A percentile compares a stretch with the other conserved stretches of the same genome.
These are phyloP conservation scores for Haplochromis vanheusdeni DNA, from an alignment of 2,113 vertebrate genomes.

Conservation along the genomic window DNA sequence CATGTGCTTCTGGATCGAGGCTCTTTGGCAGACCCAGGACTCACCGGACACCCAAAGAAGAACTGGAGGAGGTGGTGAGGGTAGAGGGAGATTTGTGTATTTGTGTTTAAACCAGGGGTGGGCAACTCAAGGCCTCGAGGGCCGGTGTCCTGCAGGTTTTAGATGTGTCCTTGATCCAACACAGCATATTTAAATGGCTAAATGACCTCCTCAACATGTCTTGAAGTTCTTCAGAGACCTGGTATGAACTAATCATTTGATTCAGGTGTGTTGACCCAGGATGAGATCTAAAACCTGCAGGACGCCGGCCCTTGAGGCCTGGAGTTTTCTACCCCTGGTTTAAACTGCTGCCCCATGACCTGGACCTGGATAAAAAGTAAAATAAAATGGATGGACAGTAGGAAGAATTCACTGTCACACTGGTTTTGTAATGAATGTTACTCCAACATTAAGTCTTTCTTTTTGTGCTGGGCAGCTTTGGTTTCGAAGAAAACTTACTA, in stretches of 20 bases:
- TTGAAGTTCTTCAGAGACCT: neutral
- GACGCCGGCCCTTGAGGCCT: rapidly evolving
- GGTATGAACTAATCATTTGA: neutral
- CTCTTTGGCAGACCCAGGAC: neutral
- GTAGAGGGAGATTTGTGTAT: neutral
- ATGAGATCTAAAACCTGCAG: neutral
- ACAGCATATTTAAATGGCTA: rapidly evolving
- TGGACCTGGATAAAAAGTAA: neutral
- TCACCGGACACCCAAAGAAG: neutral
- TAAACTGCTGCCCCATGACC: neutral
- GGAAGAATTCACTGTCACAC: neutral
- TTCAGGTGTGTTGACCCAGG: neutral
- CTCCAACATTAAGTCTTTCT: neutral
- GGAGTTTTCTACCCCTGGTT: neutral
- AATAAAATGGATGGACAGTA: neutral
- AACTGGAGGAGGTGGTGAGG: neutral
- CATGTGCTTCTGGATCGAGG: rapidly evolving
- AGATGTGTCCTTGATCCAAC: neutral
- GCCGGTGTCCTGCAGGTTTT: rapidly evolving
- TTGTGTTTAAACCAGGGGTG: neutral
- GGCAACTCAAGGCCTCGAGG: rapidly evolving
- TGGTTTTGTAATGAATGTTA: neutral
- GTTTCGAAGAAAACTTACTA: neutral
- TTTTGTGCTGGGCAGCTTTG: neutral
- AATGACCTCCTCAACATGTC: neutral